Evolutionary conservation across 1,140 invertebrate species (phyloP).

Genomic region (Delia radicum): DNA sequence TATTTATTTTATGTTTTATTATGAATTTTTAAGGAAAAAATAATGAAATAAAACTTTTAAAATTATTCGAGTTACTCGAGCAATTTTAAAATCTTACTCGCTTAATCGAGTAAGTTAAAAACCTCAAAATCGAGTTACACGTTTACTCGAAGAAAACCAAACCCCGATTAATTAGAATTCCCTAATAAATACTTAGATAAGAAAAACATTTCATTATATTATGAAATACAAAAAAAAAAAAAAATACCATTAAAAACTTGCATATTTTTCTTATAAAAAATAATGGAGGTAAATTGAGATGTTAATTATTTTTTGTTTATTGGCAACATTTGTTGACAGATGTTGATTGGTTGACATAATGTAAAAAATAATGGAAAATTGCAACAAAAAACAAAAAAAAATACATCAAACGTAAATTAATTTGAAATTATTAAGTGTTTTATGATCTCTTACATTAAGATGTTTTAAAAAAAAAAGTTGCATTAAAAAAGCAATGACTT

Average conservation of each 20-base stretch:
- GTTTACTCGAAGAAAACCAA: too few relatives aligned
- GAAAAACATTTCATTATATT: background rate
- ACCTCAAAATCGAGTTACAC: too few relatives aligned
- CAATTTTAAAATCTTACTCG: too few relatives aligned
- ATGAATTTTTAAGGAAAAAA: too few relatives aligned
- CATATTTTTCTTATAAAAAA: too few relatives aligned
- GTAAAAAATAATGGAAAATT: too few relatives aligned
- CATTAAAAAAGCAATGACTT: slow-evolving; percentile 11
- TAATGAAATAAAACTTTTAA: too few relatives aligned
- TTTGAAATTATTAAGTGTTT: slow-evolving; percentile 16
- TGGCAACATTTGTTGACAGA: too few relatives aligned
- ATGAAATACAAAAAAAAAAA: background rate
- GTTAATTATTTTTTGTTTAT: background rate
- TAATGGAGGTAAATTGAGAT: background rate
- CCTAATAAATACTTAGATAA: background rate
- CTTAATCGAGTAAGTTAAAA: too few relatives aligned
- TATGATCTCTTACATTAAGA: background rate
- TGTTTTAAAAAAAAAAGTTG: background rate
- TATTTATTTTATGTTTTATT: too few relatives aligned
- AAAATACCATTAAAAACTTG: background rate
- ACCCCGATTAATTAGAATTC: too few relatives aligned
- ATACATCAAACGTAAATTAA: background rate
- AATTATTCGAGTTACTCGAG: too few relatives aligned
- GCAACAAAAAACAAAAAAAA: background rate
- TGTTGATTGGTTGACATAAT: background rate